Conservation (phyloP, 35 echinoderm and acorn worm species). For the Diadema setosum region DNA sequence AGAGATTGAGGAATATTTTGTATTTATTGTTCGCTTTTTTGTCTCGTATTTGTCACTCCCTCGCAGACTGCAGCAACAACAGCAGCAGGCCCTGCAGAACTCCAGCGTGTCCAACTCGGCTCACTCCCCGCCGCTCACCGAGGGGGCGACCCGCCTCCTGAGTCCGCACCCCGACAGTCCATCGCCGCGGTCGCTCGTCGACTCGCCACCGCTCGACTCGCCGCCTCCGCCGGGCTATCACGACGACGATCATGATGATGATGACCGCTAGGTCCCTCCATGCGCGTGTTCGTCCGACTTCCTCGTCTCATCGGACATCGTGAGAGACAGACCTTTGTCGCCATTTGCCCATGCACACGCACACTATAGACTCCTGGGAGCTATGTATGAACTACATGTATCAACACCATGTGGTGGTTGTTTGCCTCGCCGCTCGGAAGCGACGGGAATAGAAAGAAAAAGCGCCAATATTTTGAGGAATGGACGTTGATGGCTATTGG, state of each 20-base stretch:
- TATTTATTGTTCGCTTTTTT: background rate
- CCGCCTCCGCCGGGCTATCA: slow-evolving; percentile 9
- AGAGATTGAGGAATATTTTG: too few species aligned
- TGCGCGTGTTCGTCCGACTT: background rate
- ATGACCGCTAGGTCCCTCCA: background rate
- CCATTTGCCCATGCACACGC: background rate
- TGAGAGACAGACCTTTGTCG: background rate
- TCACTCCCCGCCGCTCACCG: background rate
- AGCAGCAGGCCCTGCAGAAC: slow-evolving; percentile 12
- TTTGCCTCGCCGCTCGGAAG: too few species aligned
- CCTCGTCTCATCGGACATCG: background rate
- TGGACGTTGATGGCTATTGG: too few species aligned
- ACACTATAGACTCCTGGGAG: background rate
- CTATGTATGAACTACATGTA: too few species aligned
- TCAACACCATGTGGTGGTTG: too few species aligned
- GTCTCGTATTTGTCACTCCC: background rate
- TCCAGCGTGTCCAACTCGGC: slow-evolving; percentile 13
- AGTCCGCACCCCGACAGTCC: background rate
- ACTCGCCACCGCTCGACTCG: slow-evolving; percentile 17
- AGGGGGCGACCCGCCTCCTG: background rate
- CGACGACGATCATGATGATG: background rate
- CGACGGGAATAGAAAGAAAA: too few species aligned
- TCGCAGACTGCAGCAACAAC: slow-evolving; percentile 6
- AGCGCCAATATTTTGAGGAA: too few species aligned
- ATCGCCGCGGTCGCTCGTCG: background rate